A percentile compares a stretch with the other conserved stretches of the same genome.
Evolutionary conservation across 2,113 vertebrate genomes (phyloP).

Genomic region (Kryptolebias marmoratus): DNA sequence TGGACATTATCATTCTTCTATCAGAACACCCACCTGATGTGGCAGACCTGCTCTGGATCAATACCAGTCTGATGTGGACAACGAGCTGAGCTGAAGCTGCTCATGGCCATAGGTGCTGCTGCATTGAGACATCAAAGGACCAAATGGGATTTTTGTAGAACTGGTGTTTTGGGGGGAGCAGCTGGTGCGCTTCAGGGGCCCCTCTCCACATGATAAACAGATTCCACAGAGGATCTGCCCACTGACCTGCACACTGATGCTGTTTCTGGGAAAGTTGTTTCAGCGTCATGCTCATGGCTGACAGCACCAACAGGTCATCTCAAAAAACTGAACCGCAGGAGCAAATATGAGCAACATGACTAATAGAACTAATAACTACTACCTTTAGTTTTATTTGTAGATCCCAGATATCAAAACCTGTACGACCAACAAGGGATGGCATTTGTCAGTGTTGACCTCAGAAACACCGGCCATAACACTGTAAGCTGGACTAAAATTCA

Average conservation of each 20-base stretch:
- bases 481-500: too few relatives aligned
- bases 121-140: conserved; percentile 1
- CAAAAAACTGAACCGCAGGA: background rate
- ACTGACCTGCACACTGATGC: conserved; percentile 27
- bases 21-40: background rate
- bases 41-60: background rate
- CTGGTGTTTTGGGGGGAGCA: conserved; percentile 3
- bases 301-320: conserved; percentile 15
- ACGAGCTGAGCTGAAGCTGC: background rate
- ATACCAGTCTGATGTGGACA: background rate
- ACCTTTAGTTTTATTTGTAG: too few relatives aligned
- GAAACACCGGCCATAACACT: too few relatives aligned
- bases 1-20: background rate
- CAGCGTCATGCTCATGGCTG: conserved; percentile 50
- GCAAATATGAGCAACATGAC: too few relatives aligned
- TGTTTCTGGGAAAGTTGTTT: conserved; percentile 72
- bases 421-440: too few relatives aligned
- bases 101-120: background rate
- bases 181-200: conserved; percentile 36
- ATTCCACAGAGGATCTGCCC: conserved; percentile 42
- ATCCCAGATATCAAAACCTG: too few relatives aligned
- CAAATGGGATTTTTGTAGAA: conserved; percentile 1
- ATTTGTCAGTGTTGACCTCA: too few relatives aligned
- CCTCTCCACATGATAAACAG: background rate
- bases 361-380: too few relatives aligned